Evolutionary conservation across 2,888 invertebrate species (phyloP), one percentile per base, ranked within the genome.

Genomic region (Phyto melanocephala): DNA sequence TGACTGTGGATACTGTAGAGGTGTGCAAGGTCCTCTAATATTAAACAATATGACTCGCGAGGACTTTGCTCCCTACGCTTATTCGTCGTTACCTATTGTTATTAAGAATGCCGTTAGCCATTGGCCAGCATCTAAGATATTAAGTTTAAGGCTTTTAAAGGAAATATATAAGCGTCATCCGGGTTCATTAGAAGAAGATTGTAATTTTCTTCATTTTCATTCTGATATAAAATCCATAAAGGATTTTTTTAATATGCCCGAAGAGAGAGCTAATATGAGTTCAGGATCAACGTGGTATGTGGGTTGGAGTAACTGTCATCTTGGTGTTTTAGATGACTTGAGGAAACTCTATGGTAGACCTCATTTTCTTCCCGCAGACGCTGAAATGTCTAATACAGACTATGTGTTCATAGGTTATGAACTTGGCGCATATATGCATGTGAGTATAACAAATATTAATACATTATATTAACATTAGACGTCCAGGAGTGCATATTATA

Each of bases 401-500:
- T 98, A 97, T 92, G 95, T 98, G 85, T 97, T 98, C 90, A 95
- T 98, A 93, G 98, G 98, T 52, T 96, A 95, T 87, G 96, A 97
- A 87, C 95, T 95, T 87, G 97, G 97, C 77, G 97, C 97, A 77
- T 95, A 95, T 78, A 95, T 97, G 95, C 98, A 98, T 92, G 96
- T 96, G 92, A 93, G 93, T 92, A n/a, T n/a, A n/a, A n/a, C n/a
- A n/a, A n/a, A n/a, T n/a, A n/a, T n/a, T n/a, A n/a, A n/a, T n/a
- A n/a, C n/a, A n/a, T n/a, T n/a, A n/a, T n/a, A n/a, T n/a, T n/a
- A n/a, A n/a, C n/a, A n/a, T n/a, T n/a, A n/a, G n/a, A n/a, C n/a
- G n/a, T n/a, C n/a, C n/a, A n/a, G n/a, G n/a, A n/a, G n/a, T n/a
- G n/a, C n/a, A n/a, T n/a, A n/a, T n/a, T n/a, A n/a, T n/a, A n/a